Percentiles rank a stretch among this genome's conserved stretches.
These are phyloP conservation scores for Malaclemys terrapin DNA, from an alignment of 2,113 vertebrate species.

Conservation along the genomic window DNA sequence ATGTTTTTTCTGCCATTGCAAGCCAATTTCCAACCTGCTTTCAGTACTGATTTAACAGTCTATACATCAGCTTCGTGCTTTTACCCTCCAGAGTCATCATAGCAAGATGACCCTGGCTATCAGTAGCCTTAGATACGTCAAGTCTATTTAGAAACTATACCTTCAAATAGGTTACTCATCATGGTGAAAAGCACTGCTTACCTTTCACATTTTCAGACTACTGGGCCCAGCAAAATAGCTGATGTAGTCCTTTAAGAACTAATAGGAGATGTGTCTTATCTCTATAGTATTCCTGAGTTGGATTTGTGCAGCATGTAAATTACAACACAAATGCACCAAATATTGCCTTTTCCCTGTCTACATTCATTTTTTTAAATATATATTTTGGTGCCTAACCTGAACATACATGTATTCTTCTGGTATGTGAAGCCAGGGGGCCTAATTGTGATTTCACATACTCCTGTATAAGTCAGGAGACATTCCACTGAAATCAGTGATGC, in stretches of 20 bases:
- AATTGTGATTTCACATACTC: conserved; percentile 3
- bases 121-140: neutral
- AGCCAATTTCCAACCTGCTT: neutral
- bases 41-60: neutral
- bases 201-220: neutral
- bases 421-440: neutral
- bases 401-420: neutral
- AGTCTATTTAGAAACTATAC: neutral
- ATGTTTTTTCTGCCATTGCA: neutral
- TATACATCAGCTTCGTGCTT: neutral
- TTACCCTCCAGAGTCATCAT: neutral
- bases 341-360: neutral
- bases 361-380: neutral
- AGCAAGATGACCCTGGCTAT: neutral
- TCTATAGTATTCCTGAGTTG: neutral
- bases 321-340: neutral
- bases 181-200: neutral
- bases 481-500: neutral
- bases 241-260: neutral
- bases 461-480: neutral
- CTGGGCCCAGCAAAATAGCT: neutral
- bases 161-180: neutral
- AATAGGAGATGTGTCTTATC: neutral
- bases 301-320: neutral
- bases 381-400: neutral